Evolutionary conservation across 2,797 vertebrate genomes (phyloP), one percentile per base, ranked within the genome.

Genomic region (Esox lucius): DNA sequence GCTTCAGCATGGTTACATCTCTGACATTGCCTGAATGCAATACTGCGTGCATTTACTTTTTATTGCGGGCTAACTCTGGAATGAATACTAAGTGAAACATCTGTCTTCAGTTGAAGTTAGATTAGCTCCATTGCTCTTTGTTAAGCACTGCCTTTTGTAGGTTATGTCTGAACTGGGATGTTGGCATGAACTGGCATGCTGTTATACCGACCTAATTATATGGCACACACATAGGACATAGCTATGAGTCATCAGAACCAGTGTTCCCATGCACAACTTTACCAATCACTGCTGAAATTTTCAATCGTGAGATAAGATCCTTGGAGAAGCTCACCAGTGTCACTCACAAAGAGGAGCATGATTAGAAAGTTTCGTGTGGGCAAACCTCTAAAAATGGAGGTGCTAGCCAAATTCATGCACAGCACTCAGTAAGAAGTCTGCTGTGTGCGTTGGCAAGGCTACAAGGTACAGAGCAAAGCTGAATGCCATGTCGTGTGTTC

Each of bases 261-360:
- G 75, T 82, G 73, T 70, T 53, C 62, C 2, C 19, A 16, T 16
- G 69, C 64, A 72, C 67, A 72, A 80, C 69, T 5, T 87, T 77
- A 72, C 72, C 3, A 0, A 35, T 42, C 9, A 35, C 48, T 67
- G 8, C 56, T 75, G 68, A 77, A 68, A 73, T 48, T 78, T 77
- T 73, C 0, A 69, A 33, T 80, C 64, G 79, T 80, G 76, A 77
- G 82, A 87, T 72, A 78, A 75, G 76, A 75, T 61, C 80, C 28
- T 19, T 73, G 33, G 74, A 84, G 84, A 80, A 69, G 70, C 72
- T 76, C 48, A 51, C 0, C 3, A 80, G 77, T 74, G 76, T 75
- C 77, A 78, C 80, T 78, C 65, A 79, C 49, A 71, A 69, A 17
- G 17, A 39, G n/a, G 42, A 5, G 31, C 68, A 53, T 5, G 35